Evolutionary conservation across 1,140 invertebrate genomes (phyloP), one percentile per base, ranked within the genome.

Genomic region (Neomicropteryx cornuta): DNA sequence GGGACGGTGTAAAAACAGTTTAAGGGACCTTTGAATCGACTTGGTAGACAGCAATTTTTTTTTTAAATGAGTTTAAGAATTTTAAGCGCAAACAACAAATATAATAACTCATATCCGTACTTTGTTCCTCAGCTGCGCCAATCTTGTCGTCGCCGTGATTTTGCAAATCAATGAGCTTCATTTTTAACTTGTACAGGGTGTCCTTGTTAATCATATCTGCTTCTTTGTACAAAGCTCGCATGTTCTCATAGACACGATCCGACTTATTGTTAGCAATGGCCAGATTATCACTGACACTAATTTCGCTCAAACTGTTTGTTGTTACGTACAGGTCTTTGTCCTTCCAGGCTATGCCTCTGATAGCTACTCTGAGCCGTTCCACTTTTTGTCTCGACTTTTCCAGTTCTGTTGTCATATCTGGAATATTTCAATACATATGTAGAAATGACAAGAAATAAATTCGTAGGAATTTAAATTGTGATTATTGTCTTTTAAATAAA

Each of bases 171-270:
- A 58, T 56, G 17, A 60, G 48, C 36, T 50, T 58, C 23, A 66
- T 54, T 10, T 56, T 50, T 30, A 72, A 39, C 40, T 66, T 57
- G 41, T 71, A 67, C 13, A 58, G 51, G 18, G 56, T 60, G 1
- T 54, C 47, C 3, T 66, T 47, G 18, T 71, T 54, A 24, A 75
- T 52, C 28, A 69, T 61, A 2, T 60, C 60, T 4, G 70, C 68
- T 36, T 70, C 60, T 18, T 70, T 63, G 24, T 70, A 64, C 22
- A 76, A 54, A 0, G 59, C 58, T 3, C 66, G 51, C 51, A 74
- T 71, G 18, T 66, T 59, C 3, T 70, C 63, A 43, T 58, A 63
- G 22, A 65, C 57, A 3, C 59, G 39, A 35, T 62, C 57, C 3
- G 60, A 60, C 44, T 62, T 56, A 14, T 49, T 50, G 35, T 51